Conservation (phyloP, 1,140 invertebrate species). For the Mesaphorura yosii region DNA sequence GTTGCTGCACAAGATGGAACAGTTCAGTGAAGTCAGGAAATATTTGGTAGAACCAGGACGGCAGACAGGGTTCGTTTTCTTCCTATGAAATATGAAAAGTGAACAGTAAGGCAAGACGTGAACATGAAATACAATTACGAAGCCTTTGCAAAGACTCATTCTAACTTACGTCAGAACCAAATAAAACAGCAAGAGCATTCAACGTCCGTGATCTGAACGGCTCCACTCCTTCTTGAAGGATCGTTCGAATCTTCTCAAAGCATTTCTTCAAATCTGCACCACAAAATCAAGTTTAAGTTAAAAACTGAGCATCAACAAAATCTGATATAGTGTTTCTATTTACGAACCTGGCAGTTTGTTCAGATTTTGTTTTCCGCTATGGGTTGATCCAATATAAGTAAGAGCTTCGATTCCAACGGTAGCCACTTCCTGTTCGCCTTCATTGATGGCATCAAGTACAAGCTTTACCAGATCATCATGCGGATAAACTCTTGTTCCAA, state of each 20-base stretch:
- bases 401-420: slow-evolving; percentile 22
- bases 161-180: slow-evolving; percentile 23
- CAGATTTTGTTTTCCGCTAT: slow-evolving; percentile 21
- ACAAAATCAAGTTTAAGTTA: neutral
- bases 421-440: slow-evolving; percentile 6
- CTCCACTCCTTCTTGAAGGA: slow-evolving; percentile 13
- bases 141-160: neutral
- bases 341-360: too few relatives aligned
- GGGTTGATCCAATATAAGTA: slow-evolving; percentile 23
- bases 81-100: too few relatives aligned
- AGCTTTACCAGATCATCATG: slow-evolving; percentile 14
- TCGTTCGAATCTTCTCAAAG: slow-evolving; percentile 17
- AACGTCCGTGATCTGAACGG: slow-evolving; percentile 23
- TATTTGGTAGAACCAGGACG: slow-evolving; percentile 18
- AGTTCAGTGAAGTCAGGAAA: slow-evolving; percentile 25
- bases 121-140: neutral
- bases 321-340: neutral
- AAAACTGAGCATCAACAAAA: neutral
- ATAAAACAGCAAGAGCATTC: slow-evolving; percentile 23
- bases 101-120: too few relatives aligned
- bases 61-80: slow-evolving; percentile 6
- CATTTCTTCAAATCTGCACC: slow-evolving; percentile 13
- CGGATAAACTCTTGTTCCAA: slow-evolving; percentile 16
- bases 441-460: slow-evolving; percentile 17
- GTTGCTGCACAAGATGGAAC: slow-evolving; percentile 23